Evolutionary conservation across 2,888 invertebrate genomes (phyloP).

Genomic region (Melieria omissa): DNA sequence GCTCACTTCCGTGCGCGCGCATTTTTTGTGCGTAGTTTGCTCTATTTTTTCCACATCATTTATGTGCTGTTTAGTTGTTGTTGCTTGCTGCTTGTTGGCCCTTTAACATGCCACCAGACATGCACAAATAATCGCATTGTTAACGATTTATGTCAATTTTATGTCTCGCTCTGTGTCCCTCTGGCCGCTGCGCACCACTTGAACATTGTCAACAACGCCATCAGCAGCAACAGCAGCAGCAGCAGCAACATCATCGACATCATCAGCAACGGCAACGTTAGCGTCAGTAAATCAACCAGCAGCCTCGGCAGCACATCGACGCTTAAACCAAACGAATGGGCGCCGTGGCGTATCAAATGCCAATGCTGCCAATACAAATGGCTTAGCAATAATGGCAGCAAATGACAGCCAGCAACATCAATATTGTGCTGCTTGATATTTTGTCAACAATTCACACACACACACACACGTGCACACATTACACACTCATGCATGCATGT

Average conservation of each 20-base stretch:
- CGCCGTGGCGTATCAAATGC: not conserved
- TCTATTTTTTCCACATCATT: no score
- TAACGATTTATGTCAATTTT: constrained; percentile 10
- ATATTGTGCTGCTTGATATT: constrained; percentile 13
- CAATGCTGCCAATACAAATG: not conserved
- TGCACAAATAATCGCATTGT: constrained; percentile 1
- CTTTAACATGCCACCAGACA: no score
- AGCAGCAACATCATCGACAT: not conserved
- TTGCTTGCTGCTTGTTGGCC: no score
- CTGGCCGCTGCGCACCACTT: no score
- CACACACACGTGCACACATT: constrained; percentile 7
- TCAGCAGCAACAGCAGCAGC: not conserved
- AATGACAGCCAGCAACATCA: not conserved
- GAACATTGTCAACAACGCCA: constrained; percentile 15
- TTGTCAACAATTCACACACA: not conserved
- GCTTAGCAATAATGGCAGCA: not conserved
- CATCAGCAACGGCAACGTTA: not conserved
- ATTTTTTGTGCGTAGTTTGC: no score
- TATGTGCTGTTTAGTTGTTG: no score
- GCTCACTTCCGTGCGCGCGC: no score
- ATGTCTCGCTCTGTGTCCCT: not conserved
- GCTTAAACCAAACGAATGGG: not conserved
- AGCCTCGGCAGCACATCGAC: no score
- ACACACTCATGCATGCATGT: constrained; percentile 32
- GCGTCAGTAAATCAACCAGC: not conserved